Conservation (phyloP, 2,113 vertebrate genomes). For the Cheirogaleus medius region DNA sequence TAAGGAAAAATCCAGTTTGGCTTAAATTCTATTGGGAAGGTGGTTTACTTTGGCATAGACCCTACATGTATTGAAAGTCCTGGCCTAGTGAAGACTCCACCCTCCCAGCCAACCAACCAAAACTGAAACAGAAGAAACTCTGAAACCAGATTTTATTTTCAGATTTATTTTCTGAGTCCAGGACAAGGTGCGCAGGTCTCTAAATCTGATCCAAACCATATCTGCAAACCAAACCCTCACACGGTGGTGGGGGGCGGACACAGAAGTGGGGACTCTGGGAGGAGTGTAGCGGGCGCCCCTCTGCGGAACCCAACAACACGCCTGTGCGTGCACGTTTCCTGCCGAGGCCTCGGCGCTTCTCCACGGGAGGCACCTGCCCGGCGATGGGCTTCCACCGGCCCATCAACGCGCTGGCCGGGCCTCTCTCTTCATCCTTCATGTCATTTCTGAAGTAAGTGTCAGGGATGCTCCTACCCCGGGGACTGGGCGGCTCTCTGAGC, state of each 20-base stretch:
- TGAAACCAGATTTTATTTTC: not conserved
- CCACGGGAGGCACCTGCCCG: not conserved
- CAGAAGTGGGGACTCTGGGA: not conserved
- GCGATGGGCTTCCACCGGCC: too few species aligned
- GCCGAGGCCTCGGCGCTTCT: too few species aligned
- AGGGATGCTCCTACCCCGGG: not conserved
- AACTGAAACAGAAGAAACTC: not conserved
- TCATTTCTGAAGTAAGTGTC: accelerated
- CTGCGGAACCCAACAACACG: not conserved
- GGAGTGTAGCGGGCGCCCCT: accelerated
- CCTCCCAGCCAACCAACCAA: not conserved
- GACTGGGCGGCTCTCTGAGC: not conserved
- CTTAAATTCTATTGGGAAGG: not conserved
- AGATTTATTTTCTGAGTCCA: not conserved
- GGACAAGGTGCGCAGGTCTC: not conserved
- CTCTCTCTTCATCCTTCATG: too few species aligned
- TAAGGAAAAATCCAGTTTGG: not conserved
- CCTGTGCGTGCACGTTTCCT: accelerated
- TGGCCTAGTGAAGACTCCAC: not conserved
- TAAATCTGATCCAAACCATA: not conserved
- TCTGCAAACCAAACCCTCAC: not conserved
- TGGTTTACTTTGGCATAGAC: not conserved
- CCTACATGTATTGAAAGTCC: not conserved
- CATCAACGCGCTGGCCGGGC: accelerated
- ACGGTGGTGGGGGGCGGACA: not conserved